Conservation (phyloP, 2,113 vertebrate species). For the Cinclus mexicanus region DNA sequence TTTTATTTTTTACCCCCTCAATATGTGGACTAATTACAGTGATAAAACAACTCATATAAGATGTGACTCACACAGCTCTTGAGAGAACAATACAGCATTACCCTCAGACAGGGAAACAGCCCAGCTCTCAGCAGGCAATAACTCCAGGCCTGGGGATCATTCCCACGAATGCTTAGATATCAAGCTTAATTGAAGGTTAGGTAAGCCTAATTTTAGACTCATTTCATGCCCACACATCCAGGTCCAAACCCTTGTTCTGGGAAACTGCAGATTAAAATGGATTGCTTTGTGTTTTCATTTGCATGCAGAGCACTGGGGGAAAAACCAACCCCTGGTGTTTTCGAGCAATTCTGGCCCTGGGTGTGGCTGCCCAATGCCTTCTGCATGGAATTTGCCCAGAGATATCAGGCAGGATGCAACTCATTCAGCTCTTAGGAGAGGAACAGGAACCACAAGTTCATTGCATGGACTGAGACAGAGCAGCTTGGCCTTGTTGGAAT, state of each 20-base stretch:
- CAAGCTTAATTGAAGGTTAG: slow-evolving; percentile 21
- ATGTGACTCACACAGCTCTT: slow-evolving; percentile 15
- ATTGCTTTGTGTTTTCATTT: background rate
- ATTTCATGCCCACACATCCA: background rate
- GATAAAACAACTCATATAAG: slow-evolving; percentile 13
- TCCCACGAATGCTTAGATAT: slow-evolving; percentile 31
- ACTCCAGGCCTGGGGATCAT: slow-evolving; percentile 17
- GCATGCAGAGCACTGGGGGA: background rate
- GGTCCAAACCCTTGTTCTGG: slow-evolving; percentile 5
- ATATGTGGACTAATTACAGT: background rate
- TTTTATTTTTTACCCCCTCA: background rate
- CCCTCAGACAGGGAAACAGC: slow-evolving; percentile 20
- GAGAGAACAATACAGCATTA: slow-evolving; percentile 15
- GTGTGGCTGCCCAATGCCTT: background rate
- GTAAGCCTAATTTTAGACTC: slow-evolving; percentile 42
- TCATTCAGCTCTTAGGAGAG: background rate
- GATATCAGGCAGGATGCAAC: slow-evolving; percentile 24
- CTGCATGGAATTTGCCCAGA: slow-evolving; percentile 3
- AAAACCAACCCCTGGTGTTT: background rate
- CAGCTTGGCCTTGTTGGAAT: background rate
- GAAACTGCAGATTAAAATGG: background rate
- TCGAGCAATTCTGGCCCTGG: background rate
- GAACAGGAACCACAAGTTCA: background rate
- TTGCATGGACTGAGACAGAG: background rate
- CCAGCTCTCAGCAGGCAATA: slow-evolving; percentile 11